A percentile compares a stretch with the other conserved stretches of the same genome.
phyloP scores from a whole-genome alignment of 2,113 vertebrate species.

The Gobiocypris rarus region DNA sequence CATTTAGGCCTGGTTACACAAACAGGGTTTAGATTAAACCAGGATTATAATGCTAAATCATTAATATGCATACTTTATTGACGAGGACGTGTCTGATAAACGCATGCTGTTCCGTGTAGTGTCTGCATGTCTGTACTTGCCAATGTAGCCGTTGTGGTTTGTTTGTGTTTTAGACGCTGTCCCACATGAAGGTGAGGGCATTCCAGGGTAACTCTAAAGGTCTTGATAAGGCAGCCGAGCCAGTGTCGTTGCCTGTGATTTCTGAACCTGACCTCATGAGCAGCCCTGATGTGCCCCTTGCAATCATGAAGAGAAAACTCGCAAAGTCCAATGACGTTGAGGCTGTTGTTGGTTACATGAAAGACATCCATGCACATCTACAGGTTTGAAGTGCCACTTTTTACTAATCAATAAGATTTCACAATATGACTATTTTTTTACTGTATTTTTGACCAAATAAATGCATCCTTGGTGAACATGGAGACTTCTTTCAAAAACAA shows the following conservation, averaged over 20 bases:
- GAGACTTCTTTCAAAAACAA: background rate
- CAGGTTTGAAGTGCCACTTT: conserved; percentile 72
- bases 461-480: background rate
- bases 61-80: background rate
- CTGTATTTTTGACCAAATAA: background rate
- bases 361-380: conserved; percentile 79
- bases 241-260: conserved; percentile 72
- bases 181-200: conserved; percentile 86
- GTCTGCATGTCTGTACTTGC: background rate
- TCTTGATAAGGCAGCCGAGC: conserved; percentile 58
- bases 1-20: background rate
- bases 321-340: conserved; percentile 83
- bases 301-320: conserved; percentile 91
- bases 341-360: conserved; percentile 68
- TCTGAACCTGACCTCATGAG: conserved; percentile 81
- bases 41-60: too few relatives aligned
- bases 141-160: background rate
- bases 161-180: conserved; percentile 79
- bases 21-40: too few relatives aligned
- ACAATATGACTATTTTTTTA: background rate
- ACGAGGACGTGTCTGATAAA: background rate
- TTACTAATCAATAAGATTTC: background rate
- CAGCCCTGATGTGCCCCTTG: conserved; percentile 89
- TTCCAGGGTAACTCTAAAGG: conserved; percentile 85
- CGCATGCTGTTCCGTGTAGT: background rate